Conservation (phyloP, 37 sponge, comb jelly and placozoan species). For the Eunapius fragilis region DNA sequence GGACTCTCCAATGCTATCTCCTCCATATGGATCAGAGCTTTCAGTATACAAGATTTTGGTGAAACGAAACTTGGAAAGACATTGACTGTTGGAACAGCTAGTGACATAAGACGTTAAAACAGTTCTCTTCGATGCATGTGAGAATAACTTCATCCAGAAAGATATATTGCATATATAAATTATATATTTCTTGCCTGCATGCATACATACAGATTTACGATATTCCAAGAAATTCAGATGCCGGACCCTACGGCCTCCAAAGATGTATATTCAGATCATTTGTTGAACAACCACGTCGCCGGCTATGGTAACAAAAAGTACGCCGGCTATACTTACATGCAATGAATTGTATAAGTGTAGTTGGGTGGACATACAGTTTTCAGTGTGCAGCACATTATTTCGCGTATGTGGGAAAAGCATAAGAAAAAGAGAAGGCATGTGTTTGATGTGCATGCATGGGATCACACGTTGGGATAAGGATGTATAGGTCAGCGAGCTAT, state of each 20-base stretch:
- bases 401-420: too few relatives aligned
- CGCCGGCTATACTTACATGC: neutral
- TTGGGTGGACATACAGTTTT: neutral
- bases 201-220: neutral
- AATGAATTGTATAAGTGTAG: neutral
- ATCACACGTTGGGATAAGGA: too few relatives aligned
- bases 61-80: neutral
- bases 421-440: too few relatives aligned
- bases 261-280: neutral
- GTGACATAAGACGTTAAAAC: neutral
- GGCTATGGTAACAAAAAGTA: neutral
- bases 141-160: neutral
- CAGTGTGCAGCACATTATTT: too few relatives aligned
- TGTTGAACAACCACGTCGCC: neutral
- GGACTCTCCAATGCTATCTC: neutral
- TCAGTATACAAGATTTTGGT: neutral
- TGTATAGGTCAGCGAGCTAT: too few relatives aligned
- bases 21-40: neutral
- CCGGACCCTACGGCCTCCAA: neutral
- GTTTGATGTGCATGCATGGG: too few relatives aligned
- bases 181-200: neutral
- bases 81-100: neutral
- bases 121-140: neutral
- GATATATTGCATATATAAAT: too few relatives aligned
- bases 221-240: neutral